Conservation (phyloP, 2,113 vertebrate genomes). For the Synchiropus splendidus region DNA sequence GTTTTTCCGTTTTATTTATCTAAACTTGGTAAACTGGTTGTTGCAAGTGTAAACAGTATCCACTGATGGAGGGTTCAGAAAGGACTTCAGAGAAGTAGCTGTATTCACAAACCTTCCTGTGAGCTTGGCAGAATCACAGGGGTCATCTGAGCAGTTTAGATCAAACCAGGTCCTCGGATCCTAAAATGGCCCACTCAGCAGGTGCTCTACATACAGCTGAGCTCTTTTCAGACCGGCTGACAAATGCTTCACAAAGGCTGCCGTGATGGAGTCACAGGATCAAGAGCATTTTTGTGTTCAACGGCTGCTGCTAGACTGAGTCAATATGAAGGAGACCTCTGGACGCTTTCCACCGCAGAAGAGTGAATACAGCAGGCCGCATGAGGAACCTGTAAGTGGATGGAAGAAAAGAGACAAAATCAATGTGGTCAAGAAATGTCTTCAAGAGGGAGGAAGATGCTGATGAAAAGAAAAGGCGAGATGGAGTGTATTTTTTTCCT, state of each 20-base stretch:
- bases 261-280: slow-evolving; percentile 38
- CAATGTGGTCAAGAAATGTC: not conserved
- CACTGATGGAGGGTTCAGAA: too few relatives aligned
- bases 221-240: slow-evolving; percentile 27
- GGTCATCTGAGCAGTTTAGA: slow-evolving; percentile 47
- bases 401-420: not conserved
- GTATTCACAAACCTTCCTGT: slow-evolving; percentile 5
- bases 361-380: slow-evolving; percentile 11
- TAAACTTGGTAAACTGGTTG: too few relatives aligned
- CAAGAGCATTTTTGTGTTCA: slow-evolving; percentile 33
- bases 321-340: slow-evolving; percentile 34
- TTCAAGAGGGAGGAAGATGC: too few relatives aligned
- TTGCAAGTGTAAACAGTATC: too few relatives aligned
- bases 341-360: slow-evolving; percentile 3
- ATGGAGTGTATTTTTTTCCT: too few relatives aligned
- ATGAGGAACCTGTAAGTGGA: not conserved
- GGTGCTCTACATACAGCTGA: slow-evolving; percentile 20
- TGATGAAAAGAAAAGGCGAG: too few relatives aligned
- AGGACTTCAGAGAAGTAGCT: slow-evolving; percentile 6
- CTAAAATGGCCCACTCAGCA: slow-evolving; percentile 35
- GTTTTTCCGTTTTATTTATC: too few relatives aligned
- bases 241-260: slow-evolving; percentile 24
- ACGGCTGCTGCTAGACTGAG: slow-evolving; percentile 16
- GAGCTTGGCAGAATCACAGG: slow-evolving; percentile 22
- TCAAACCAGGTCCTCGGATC: slow-evolving; percentile 34